A percentile compares a stretch with the other conserved stretches of the same genome.
Conservation (phyloP, 2,888 invertebrate genomes). For the Griposia aprilina region DNA sequence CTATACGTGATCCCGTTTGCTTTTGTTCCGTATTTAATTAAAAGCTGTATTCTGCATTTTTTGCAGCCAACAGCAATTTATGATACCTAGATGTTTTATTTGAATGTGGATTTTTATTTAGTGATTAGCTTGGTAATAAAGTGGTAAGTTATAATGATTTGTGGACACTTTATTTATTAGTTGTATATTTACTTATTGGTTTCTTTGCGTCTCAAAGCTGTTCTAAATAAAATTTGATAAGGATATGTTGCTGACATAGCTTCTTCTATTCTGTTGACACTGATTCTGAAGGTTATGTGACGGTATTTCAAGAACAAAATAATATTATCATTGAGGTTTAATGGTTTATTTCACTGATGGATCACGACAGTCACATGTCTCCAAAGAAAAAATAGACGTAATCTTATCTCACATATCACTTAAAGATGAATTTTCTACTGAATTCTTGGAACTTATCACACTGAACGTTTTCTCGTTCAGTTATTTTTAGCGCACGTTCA, state of each 20-base stretch:
- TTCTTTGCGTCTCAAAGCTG: background rate
- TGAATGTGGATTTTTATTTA: constrained; percentile 27
- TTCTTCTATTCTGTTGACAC: background rate
- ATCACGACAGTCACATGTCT: background rate
- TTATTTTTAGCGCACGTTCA: constrained; percentile 58
- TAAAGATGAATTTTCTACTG: constrained; percentile 15
- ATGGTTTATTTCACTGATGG: background rate
- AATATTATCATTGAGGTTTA: background rate
- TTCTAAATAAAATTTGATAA: background rate
- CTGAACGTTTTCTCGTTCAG: constrained; percentile 43
- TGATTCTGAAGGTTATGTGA: background rate
- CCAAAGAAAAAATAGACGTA: background rate
- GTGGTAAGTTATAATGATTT: background rate
- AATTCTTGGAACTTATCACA: constrained; percentile 38
- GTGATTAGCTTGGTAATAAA: background rate
- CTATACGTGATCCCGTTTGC: constrained; percentile 56
- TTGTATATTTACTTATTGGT: background rate
- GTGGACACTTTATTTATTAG: background rate
- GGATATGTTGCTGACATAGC: background rate
- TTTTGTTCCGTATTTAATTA: constrained; percentile 65
- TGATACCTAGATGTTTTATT: constrained; percentile 46
- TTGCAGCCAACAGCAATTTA: constrained; percentile 42
- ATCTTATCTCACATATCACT: background rate
- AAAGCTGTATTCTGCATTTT: constrained; percentile 53
- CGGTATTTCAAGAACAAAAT: background rate